Base-by-base conservation (phyloP, 64 coral and sea anemone genomes). In the Stichodactyla helianthus region DNA sequence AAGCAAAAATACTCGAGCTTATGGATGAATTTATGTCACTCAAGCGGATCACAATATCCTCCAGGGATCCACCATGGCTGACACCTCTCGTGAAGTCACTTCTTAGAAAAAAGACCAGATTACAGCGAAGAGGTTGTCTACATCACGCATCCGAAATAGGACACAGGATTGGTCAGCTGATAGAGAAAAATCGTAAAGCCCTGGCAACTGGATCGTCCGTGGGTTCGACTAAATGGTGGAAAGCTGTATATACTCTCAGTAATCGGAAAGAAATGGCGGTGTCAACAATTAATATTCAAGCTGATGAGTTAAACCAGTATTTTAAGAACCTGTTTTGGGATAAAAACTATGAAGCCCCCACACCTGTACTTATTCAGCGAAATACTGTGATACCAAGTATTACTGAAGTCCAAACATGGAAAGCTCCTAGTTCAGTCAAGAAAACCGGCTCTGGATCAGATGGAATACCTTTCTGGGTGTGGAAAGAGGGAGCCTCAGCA, bases 391-490 rank as follows among this genome's bases (percentile, higher is more conserved):
- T 78, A 10, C 74, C 74, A 10, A 10, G 44, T 0, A 10, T 78
- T 25, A 78, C 74, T 9, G 74, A 78, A 12, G 74, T n/a, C 13
- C 74, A 78, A 78, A n/a, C 20, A n/a, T 78, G 74, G 74, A 78
- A 78, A 78, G 77, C 77, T 22, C 77, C 35, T 50, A 23, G 28
- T 50, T 79, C 77, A 52, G 27, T 35, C 5, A 88, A 54, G 53
- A 88, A 88, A 77, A 79, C 71, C 52, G 71, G 50, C 13, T 57
- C 70, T 10, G 86, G 86, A 57, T 52, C 70, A 27, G 77, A 52
- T 50, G 51, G 51, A 79, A 14, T 50, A 52, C 77, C 77, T 79
- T 62, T 62, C 59, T 62, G 67, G 70, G 77, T 88, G 57, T 79
- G 71, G 71, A 88, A 61, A 27, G 86, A 88, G 19, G 27, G 18